phyloP scores from a whole-genome alignment of 1,140 invertebrate species.

The Pinna nobilis region DNA sequence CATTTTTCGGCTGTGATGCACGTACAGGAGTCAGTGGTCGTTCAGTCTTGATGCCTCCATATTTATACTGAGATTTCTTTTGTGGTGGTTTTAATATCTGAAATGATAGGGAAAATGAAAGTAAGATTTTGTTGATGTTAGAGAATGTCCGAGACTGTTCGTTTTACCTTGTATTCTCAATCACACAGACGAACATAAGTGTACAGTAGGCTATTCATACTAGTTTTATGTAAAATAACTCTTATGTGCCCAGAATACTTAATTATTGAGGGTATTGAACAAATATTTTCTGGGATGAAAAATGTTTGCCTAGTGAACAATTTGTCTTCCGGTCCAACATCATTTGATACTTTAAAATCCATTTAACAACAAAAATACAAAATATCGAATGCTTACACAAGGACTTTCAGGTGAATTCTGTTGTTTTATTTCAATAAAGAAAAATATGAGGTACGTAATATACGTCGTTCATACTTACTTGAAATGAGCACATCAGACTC shows the following conservation, averaged over 20 bases:
- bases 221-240: no score
- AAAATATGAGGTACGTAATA: neutral
- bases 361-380: neutral
- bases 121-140: neutral
- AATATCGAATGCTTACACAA: neutral
- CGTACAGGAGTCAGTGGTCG: conserved; percentile 83
- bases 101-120: conserved; percentile 1
- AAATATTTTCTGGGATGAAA: neutral
- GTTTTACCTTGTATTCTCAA: neutral
- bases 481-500: conserved; percentile 74
- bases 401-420: neutral
- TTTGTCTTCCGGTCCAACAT: neutral
- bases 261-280: neutral
- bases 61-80: conserved; percentile 99
- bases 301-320: neutral
- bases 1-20: conserved; percentile 71
- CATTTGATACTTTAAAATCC: neutral
- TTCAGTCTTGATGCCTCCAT: conserved; percentile 81
- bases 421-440: neutral
- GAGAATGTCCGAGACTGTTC: neutral
- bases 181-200: neutral
- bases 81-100: conserved; percentile 99
- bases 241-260: no score
- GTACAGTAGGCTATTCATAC: neutral
- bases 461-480: conserved; percentile 58